Evolutionary conservation across 2,797 vertebrate species (phyloP).

Genomic region (Micrastur ruficollis): DNA sequence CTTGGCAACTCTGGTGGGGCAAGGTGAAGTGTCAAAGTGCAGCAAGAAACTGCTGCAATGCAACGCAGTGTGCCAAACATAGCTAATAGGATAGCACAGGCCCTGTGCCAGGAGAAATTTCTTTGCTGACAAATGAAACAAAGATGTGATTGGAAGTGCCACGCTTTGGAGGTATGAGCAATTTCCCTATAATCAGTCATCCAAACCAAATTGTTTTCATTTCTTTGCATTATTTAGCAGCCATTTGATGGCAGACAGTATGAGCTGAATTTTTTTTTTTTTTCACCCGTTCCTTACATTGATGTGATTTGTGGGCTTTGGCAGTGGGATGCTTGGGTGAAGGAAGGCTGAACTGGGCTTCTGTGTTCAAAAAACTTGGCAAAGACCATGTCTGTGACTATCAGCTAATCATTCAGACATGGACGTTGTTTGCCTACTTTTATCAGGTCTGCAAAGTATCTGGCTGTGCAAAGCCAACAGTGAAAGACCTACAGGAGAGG

Average conservation of each 20-base stretch:
- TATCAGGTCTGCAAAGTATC: background rate
- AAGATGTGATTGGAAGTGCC: slow-evolving; percentile 61
- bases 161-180: slow-evolving; percentile 46
- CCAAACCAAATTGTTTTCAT: slow-evolving; percentile 67
- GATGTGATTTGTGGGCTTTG: slow-evolving; percentile 35
- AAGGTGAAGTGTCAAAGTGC: background rate
- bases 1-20: background rate
- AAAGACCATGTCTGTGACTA: slow-evolving; percentile 22
- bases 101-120: slow-evolving; percentile 33
- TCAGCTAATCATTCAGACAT: slow-evolving; percentile 63
- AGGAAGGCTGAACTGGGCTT: background rate
- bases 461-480: background rate
- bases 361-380: slow-evolving; percentile 34
- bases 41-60: background rate
- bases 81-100: background rate
- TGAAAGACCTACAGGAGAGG: slow-evolving; percentile 1
- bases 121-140: slow-evolving; percentile 61
- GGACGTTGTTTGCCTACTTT: slow-evolving; percentile 26
- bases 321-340: background rate
- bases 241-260: slow-evolving; percentile 47
- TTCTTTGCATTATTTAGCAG: slow-evolving; percentile 75
- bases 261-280: slow-evolving; percentile 15
- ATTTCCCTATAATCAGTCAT: slow-evolving; percentile 72
- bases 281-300: background rate
- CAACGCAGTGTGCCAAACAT: background rate